phyloP scores from a whole-genome alignment of 1,140 invertebrate genomes.

The Hirudo medicinalis region DNA sequence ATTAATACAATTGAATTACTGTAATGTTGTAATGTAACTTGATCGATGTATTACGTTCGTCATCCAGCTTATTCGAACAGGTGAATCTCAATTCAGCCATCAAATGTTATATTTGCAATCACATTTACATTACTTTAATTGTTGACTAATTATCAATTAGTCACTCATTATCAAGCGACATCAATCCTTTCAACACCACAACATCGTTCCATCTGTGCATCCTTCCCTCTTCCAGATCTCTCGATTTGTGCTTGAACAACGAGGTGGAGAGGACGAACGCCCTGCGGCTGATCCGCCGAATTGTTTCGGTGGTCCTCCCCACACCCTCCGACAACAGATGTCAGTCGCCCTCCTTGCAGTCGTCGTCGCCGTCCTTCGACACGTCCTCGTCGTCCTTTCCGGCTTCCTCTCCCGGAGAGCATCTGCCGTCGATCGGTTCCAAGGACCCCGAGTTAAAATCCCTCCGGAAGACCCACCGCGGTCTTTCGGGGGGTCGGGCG shows the following conservation, averaged over 20 bases:
- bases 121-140: too few species aligned
- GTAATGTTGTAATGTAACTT: background rate
- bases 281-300: conserved; percentile 61
- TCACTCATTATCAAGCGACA: background rate
- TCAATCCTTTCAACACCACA: background rate
- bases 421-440: background rate
- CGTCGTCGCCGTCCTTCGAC: conserved; percentile 38
- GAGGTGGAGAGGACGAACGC: conserved; percentile 79
- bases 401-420: background rate
- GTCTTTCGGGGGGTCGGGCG: too few species aligned
- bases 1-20: too few species aligned
- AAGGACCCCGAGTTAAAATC: background rate
- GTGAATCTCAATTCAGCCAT: too few species aligned
- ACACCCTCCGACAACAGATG: too few species aligned
- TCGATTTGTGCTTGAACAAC: conserved; percentile 68
- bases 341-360: conserved; percentile 49
- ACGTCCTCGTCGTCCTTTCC: background rate
- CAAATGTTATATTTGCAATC: too few species aligned
- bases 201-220: background rate
- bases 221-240: conserved; percentile 40
- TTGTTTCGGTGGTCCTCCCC: conserved; percentile 51
- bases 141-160: too few species aligned
- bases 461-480: background rate
- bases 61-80: too few species aligned
- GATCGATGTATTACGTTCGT: too few species aligned